Evolutionary conservation across 2,113 vertebrate genomes (phyloP), one percentile per base, ranked within the genome.

Genomic region (Pandion haliaetus): DNA sequence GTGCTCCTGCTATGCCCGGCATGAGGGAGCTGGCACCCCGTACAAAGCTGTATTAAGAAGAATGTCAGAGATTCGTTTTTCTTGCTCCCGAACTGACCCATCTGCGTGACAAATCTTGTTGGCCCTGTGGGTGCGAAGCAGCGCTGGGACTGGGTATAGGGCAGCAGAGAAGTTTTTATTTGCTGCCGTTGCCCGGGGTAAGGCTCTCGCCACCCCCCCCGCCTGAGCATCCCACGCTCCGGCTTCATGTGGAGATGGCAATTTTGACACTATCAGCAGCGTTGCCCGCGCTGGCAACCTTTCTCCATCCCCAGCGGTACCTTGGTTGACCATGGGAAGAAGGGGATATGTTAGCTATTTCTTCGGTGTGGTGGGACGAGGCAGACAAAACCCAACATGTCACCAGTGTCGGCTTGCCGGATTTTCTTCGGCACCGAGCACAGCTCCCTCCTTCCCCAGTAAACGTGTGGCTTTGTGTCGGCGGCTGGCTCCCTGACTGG

Each of bases 1-100:
- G 32, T 8, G 29, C 44, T 18, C 32, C 17, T 2, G 6, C 52
- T 6, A 0, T 23, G 42, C 42, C 31, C 2, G 5, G 47, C 2
- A 4, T 1, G 6, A n/a, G 32, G 59, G 59, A 52, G 47, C 14
- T 10, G 65, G 14, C 5, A 6, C 42, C n/a, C 58, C 1, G 1
- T 28, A 8, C 29, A 47, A n/a, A 63, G 63, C 8, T 6, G 1
- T 18, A 14, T 14, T 14, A 34, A 34, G 28, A 42, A 62, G 31
- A 49, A 28, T 21, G 20, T 38, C 12, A 2, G 74, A 66, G 58
- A 14, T 58, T 40, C 42, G 17, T 62, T 78, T 80, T 55, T 40
- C 36, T 91, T 2, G 4, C 45, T 54, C 50, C 47, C 4, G 2
- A 50, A 47, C 52, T 5, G 21, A 18, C 3, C 49, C 9, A 2